Percentiles rank a stretch among this genome's conserved stretches.
These are phyloP conservation scores for Gonioctena quinquepunctata DNA, from an alignment of 1,140 invertebrate genomes.

Conservation along the genomic window DNA sequence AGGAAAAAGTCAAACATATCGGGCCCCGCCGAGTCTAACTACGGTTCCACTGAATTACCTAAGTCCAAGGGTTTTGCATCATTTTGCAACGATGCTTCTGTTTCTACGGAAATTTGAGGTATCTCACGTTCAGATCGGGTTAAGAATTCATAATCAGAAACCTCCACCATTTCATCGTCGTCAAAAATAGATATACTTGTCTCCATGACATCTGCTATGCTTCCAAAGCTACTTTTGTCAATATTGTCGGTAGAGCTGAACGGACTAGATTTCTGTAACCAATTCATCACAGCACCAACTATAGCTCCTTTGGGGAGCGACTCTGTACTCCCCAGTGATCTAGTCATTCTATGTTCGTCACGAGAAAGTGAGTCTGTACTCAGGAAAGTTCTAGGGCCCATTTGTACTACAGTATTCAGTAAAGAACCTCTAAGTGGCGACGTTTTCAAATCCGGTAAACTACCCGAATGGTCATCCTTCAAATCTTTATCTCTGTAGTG, in stretches of 20 bases:
- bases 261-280: constrained; percentile 45
- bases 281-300: constrained; percentile 48
- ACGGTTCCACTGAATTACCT: not conserved
- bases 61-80: too few relatives aligned
- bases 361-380: constrained; percentile 42
- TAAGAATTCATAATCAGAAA: too few relatives aligned
- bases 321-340: constrained; percentile 44
- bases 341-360: constrained; percentile 30
- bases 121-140: constrained; percentile 13
- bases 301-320: constrained; percentile 44
- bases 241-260: constrained; percentile 42
- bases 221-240: constrained; percentile 31
- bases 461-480: constrained; percentile 40
- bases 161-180: constrained; percentile 21
- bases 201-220: constrained; percentile 30
- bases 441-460: constrained; percentile 47
- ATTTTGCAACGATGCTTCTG: too few relatives aligned
- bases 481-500: constrained; percentile 33
- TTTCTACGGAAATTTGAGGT: constrained; percentile 30
- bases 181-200: constrained; percentile 28
- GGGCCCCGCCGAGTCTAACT: constrained; percentile 40
- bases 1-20: constrained; percentile 49
- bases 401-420: constrained; percentile 42
- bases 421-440: constrained; percentile 33
- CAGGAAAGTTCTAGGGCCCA: constrained; percentile 45